Conservation (phyloP, 1,140 invertebrate genomes). For the Brachionus plicatilis region DNA sequence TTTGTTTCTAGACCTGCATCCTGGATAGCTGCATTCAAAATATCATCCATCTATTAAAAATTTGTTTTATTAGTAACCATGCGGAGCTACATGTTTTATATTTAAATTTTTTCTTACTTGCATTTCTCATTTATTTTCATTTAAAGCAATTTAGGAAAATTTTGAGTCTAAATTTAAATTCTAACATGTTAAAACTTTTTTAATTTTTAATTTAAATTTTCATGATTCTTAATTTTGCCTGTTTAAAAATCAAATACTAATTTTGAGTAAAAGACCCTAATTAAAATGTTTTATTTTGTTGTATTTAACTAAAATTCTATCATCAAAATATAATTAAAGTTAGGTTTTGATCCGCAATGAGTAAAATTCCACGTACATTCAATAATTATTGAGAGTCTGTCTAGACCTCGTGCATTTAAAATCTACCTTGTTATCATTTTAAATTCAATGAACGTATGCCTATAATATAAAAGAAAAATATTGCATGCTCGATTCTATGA, state of each 20-base stretch:
- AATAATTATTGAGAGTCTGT: background rate
- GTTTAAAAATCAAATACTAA: no score
- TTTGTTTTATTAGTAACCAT: background rate
- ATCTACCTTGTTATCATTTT: background rate
- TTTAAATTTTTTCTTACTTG: constrained; percentile 1
- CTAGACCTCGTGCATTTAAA: background rate
- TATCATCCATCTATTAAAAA: constrained; percentile 39
- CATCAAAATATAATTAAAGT: background rate
- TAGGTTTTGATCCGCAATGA: background rate
- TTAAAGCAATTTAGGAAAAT: background rate
- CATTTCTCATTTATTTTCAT: constrained; percentile 11
- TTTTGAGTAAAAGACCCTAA: no score
- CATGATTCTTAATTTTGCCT: no score
- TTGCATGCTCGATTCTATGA: background rate
- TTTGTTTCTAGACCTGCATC: constrained; percentile 26
- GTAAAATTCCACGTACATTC: background rate
- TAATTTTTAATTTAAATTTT: no score
- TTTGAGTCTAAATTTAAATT: background rate
- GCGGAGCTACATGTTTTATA: background rate
- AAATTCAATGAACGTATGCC: background rate
- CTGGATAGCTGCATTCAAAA: constrained; percentile 36
- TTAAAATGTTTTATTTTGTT: background rate
- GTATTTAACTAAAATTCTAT: background rate
- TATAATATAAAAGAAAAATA: background rate
- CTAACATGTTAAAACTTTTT: background rate